phyloP scores from a whole-genome alignment of 2,113 vertebrate genomes.

The Chionodraco myersi region DNA sequence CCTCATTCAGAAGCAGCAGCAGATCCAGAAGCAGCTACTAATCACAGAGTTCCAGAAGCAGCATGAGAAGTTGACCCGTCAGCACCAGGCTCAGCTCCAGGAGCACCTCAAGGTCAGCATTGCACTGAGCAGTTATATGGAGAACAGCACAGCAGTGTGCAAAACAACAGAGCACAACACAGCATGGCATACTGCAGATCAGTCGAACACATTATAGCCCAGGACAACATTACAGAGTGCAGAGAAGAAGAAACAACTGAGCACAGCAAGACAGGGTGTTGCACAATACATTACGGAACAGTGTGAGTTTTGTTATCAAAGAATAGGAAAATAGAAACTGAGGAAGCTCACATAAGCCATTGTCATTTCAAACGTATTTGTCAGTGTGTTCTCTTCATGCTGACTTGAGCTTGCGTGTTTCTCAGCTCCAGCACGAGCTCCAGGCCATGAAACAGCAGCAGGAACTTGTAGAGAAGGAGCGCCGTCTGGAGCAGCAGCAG shows the following conservation, averaged over 20 bases:
- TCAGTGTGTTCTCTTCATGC: slow-evolving; percentile 34
- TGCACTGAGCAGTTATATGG: slow-evolving; percentile 16
- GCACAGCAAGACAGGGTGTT: slow-evolving; percentile 34
- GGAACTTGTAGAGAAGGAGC: slow-evolving; percentile 96
- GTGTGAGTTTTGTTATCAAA: slow-evolving; percentile 40
- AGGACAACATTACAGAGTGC: slow-evolving; percentile 40
- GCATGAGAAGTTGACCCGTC: slow-evolving; percentile 96
- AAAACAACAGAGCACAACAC: slow-evolving; percentile 40
- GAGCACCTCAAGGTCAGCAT: slow-evolving; percentile 95
- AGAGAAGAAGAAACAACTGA: slow-evolving; percentile 58
- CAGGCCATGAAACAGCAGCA: slow-evolving; percentile 97
- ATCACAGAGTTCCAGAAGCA: slow-evolving; percentile 99
- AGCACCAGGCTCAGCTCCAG: slow-evolving; percentile 98
- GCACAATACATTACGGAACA: slow-evolving; percentile 51
- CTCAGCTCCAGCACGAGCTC: slow-evolving; percentile 98
- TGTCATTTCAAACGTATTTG: slow-evolving; percentile 23
- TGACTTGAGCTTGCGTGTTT: slow-evolving; percentile 49
- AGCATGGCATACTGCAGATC: slow-evolving; percentile 52
- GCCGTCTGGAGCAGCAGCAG: slow-evolving; percentile 87
- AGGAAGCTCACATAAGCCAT: slow-evolving; percentile 37
- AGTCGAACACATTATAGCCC: slow-evolving; percentile 52
- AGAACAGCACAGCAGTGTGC: slow-evolving; percentile 36
- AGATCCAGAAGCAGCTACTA: slow-evolving; percentile 97
- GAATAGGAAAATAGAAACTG: slow-evolving; percentile 40
- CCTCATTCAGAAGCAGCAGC: slow-evolving; percentile 98